Conservation (phyloP, 1,140 invertebrate species). For the Wiebesia pumilae region DNA sequence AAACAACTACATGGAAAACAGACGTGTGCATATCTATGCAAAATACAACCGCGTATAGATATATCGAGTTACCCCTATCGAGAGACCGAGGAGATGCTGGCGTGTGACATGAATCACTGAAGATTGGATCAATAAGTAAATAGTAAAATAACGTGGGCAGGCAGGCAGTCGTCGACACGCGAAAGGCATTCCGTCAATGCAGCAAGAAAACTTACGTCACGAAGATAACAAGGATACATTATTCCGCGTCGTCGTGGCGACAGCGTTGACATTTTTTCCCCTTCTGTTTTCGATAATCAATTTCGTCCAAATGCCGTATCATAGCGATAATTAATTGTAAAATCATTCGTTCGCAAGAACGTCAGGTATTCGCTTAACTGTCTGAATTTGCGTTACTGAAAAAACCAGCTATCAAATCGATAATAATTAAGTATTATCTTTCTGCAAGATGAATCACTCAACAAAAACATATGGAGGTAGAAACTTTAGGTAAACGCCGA, state of each 20-base stretch:
- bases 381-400: neutral
- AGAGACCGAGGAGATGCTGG: conserved; percentile 10
- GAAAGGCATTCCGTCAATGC: conserved; percentile 44
- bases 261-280: neutral
- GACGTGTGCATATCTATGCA: neutral
- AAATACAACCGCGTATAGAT: neutral
- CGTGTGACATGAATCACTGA: conserved; percentile 55
- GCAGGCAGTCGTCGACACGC: neutral
- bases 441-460: neutral
- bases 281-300: conserved; percentile 3
- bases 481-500: too few species aligned
- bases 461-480: too few species aligned
- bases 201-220: conserved; percentile 2
- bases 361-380: neutral
- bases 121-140: conserved; percentile 50
- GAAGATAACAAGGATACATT: neutral
- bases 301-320: conserved; percentile 19
- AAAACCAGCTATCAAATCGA: neutral
- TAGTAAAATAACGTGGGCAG: conserved; percentile 37
- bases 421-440: neutral
- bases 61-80: conserved; percentile 12
- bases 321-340: neutral
- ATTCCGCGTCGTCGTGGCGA: neutral
- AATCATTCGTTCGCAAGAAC: neutral
- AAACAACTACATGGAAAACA: neutral